phyloP scores from a whole-genome alignment of 2,113 vertebrate species.

The Myotis davidii region DNA sequence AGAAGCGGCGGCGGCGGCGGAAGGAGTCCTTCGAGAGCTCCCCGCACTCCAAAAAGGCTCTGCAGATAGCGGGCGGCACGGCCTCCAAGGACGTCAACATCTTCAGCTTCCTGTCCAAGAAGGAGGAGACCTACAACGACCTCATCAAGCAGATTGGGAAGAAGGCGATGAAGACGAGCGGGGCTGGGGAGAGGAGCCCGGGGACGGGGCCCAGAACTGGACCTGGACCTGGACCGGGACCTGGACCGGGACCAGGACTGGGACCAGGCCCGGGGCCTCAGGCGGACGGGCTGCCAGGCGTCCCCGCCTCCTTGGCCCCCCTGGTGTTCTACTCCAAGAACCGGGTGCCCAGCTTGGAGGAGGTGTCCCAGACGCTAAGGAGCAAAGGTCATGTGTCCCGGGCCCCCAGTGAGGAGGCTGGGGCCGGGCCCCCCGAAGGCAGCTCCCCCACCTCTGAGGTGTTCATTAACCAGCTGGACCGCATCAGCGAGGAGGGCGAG shows the following conservation, averaged over 20 bases:
- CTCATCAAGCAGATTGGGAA: slow-evolving; percentile 97
- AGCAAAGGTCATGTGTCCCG: slow-evolving; percentile 86
- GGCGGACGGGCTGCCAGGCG: slow-evolving; percentile 86
- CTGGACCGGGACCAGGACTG: background rate
- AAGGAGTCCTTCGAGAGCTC: slow-evolving; percentile 94
- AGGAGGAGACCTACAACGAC: slow-evolving; percentile 96
- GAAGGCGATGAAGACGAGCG: slow-evolving; percentile 81
- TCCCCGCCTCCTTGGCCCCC: slow-evolving; percentile 57
- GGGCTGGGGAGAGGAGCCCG: slow-evolving; percentile 82
- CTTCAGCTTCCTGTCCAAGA: slow-evolving; percentile 96
- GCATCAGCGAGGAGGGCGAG: slow-evolving; percentile 90
- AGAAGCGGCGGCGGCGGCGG: slow-evolving; percentile 94
- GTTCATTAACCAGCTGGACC: slow-evolving; percentile 94
- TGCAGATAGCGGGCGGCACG: slow-evolving; percentile 73
- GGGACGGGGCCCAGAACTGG: background rate
- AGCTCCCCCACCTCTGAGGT: slow-evolving; percentile 76
- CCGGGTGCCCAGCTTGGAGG: slow-evolving; percentile 90
- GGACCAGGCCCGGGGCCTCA: slow-evolving; percentile 82
- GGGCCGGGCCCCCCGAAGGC: slow-evolving; percentile 80
- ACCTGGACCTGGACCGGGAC: slow-evolving; percentile 51
- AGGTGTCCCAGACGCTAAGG: slow-evolving; percentile 83
- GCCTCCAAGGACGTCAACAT: slow-evolving; percentile 93
- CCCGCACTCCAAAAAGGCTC: slow-evolving; percentile 86
- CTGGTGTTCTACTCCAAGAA: slow-evolving; percentile 93
- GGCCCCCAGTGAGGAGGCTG: slow-evolving; percentile 74